Conservation (phyloP, 2,888 invertebrate species). For the Unio pictorum region DNA sequence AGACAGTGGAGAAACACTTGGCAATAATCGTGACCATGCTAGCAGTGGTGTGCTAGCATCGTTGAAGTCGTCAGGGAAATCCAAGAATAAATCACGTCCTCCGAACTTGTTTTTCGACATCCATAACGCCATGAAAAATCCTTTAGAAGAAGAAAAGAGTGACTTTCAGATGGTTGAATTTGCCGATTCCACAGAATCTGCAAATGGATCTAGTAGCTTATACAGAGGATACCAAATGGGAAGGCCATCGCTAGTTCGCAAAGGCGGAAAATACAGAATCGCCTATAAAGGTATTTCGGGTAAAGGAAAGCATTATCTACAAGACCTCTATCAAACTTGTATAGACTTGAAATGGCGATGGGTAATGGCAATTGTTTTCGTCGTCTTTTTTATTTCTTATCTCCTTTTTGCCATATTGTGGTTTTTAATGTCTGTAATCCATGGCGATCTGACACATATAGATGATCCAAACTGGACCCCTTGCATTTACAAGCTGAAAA, state of each 20-base stretch:
- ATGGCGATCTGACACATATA: slow-evolving; percentile 68
- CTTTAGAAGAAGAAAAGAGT: slow-evolving; percentile 10
- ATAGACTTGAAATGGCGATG: slow-evolving; percentile 91
- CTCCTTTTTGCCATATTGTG: slow-evolving; percentile 80
- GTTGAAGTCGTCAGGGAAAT: too few species aligned
- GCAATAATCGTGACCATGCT: too few species aligned
- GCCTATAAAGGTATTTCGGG: slow-evolving; percentile 84
- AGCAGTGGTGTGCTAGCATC: too few species aligned
- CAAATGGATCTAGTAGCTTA: slow-evolving; percentile 16
- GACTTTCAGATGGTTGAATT: slow-evolving; percentile 42
- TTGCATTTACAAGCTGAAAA: slow-evolving; percentile 80
- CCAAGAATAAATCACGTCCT: too few species aligned
- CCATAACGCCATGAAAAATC: too few species aligned
- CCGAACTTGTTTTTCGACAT: too few species aligned
- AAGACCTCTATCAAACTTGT: slow-evolving; percentile 92
- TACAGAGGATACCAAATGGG: slow-evolving; percentile 46
- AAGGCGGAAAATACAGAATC: slow-evolving; percentile 96
- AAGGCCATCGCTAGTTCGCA: slow-evolving; percentile 82
- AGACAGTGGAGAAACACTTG: too few species aligned
- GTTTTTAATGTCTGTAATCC: slow-evolving; percentile 67
- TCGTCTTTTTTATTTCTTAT: slow-evolving; percentile 90
- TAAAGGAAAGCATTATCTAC: slow-evolving; percentile 43
- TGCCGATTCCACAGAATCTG: slow-evolving; percentile 22
- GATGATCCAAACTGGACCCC: slow-evolving; percentile 61
- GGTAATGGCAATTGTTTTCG: slow-evolving; percentile 89